phyloP scores from a whole-genome alignment of 1,140 invertebrate genomes.

The Drosophila littoralis region DNA sequence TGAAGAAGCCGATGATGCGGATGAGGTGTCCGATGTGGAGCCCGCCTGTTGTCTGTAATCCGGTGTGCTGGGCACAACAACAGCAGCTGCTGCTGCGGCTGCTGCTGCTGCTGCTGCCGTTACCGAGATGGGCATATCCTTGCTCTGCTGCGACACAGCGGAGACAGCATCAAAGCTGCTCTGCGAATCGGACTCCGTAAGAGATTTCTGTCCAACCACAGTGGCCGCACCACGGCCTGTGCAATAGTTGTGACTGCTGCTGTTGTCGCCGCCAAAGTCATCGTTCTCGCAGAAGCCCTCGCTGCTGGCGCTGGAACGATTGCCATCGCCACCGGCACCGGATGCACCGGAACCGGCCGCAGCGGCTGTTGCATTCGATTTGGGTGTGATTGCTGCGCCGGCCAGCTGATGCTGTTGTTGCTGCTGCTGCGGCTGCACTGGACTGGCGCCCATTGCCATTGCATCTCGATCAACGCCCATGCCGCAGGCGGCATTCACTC shows the following conservation, averaged over 20 bases:
- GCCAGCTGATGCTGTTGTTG: not conserved
- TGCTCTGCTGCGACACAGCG: slow-evolving; percentile 58
- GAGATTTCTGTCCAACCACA: slow-evolving; percentile 54
- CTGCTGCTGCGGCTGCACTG: slow-evolving; percentile 12
- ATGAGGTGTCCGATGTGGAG: slow-evolving; percentile 75
- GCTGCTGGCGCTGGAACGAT: slow-evolving; percentile 95
- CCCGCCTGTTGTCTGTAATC: slow-evolving; percentile 56
- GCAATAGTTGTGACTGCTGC: slow-evolving; percentile 79
- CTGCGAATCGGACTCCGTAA: slow-evolving; percentile 75
- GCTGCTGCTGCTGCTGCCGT: not conserved
- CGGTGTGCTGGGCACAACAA: slow-evolving; percentile 27
- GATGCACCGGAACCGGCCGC: not conserved
- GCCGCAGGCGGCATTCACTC: slow-evolving; percentile 33
- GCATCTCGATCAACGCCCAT: slow-evolving; percentile 26
- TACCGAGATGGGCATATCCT: slow-evolving; percentile 46
- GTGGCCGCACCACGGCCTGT: slow-evolving; percentile 37
- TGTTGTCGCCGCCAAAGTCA: slow-evolving; percentile 87
- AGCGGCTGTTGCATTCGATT: not conserved
- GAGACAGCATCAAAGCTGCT: slow-evolving; percentile 68
- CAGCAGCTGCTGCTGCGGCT: slow-evolving; percentile 13
- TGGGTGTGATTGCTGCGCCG: not conserved
- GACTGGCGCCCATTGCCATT: slow-evolving; percentile 38
- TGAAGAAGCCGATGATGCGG: slow-evolving; percentile 67
- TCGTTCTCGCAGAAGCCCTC: slow-evolving; percentile 98
- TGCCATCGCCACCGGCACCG: slow-evolving; percentile 87